Evolutionary conservation across 2,888 invertebrate species (phyloP).

Genomic region (Pinctada fucata): DNA sequence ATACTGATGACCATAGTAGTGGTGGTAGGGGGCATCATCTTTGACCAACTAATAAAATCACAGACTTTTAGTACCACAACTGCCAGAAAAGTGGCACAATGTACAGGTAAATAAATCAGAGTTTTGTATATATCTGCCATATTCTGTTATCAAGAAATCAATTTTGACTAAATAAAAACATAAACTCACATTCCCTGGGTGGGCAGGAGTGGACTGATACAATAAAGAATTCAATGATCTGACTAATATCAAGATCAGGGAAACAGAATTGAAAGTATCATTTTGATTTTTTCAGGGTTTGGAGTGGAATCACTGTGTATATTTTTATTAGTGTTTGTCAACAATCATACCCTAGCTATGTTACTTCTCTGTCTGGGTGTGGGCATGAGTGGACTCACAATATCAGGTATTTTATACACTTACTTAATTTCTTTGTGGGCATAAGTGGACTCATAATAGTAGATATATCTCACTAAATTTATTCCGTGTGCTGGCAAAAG

Average conservation of each 20-base stretch:
- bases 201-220: no score
- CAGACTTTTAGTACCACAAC: conserved; percentile 47
- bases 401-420: conserved; percentile 53
- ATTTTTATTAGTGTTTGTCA: conserved; percentile 49
- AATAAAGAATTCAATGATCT: no score
- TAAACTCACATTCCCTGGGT: no score
- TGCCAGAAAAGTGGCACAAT: conserved; percentile 58
- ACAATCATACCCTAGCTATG: conserved; percentile 36
- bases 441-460: no score
- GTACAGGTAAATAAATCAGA: conserved; percentile 47
- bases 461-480: no score
- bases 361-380: conserved; percentile 57
- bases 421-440: no score
- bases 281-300: conserved; percentile 51
- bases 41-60: conserved; percentile 53
- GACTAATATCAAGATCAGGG: no score
- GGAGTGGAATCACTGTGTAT: conserved; percentile 60
- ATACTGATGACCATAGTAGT: conserved; percentile 60
- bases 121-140: no score
- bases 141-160: no score
- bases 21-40: conserved; percentile 51
- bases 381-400: conserved; percentile 62
- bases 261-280: no score
- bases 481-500: no score
- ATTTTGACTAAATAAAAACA: no score